Percentiles rank a stretch among this genome's conserved stretches.
Evolutionary conservation across 2,888 invertebrate genomes (phyloP).

Genomic region (Drosophila buzzatii): DNA sequence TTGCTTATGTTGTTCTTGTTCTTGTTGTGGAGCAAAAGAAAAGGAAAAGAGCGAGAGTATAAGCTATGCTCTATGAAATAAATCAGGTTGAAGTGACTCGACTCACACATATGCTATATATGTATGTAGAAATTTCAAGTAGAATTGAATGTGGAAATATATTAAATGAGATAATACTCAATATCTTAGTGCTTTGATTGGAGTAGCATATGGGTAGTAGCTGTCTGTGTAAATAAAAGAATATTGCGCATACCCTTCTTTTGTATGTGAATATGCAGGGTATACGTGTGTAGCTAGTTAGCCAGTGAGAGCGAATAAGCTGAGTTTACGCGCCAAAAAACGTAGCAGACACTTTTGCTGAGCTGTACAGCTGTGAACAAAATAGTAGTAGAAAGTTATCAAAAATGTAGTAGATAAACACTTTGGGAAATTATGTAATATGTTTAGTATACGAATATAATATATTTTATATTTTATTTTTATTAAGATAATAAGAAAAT

Average conservation of each 20-base stretch:
- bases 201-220: neutral
- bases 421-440: neutral
- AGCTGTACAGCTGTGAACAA: neutral
- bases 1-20: constrained; percentile 5
- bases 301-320: neutral
- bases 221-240: neutral
- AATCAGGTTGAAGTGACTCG: neutral
- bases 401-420: constrained; percentile 26
- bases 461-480: neutral
- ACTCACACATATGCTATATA: constrained; percentile 23
- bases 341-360: constrained; percentile 29
- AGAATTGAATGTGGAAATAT: no score
- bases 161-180: neutral
- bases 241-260: neutral
- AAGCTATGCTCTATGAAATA: constrained; percentile 34
- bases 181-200: neutral
- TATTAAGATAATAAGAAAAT: neutral
- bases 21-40: constrained; percentile 17
- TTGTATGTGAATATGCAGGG: neutral
- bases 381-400: constrained; percentile 36
- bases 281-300: neutral
- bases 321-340: constrained; percentile 46
- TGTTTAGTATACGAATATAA: neutral
- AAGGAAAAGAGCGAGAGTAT: constrained; percentile 39
- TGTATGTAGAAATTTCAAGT: neutral